These are phyloP conservation scores for Paragorgia papillata DNA, from an alignment of 92 coral and sea anemone genomes.

Conservation along the genomic window DNA sequence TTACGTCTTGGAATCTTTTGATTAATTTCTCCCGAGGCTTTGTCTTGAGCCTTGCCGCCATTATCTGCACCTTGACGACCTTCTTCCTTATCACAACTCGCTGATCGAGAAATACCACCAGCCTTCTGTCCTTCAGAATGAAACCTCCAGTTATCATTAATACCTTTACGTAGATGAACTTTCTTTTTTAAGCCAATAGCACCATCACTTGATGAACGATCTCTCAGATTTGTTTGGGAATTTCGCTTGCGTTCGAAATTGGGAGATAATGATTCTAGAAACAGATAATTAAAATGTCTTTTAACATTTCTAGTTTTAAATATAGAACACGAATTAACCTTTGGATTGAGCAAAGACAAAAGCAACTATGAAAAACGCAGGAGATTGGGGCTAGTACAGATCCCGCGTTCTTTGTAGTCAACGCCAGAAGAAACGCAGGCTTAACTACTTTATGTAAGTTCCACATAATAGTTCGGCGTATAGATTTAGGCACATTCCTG, in stretches of 20 bases:
- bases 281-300: background rate
- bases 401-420: slow-evolving; percentile 36
- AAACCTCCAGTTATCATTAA: slow-evolving; percentile 40
- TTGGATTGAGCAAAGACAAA: too few relatives aligned
- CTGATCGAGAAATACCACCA: background rate
- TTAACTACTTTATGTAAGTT: background rate
- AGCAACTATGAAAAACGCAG: too few relatives aligned
- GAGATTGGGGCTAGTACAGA: too few relatives aligned
- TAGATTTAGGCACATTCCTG: too few relatives aligned
- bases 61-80: background rate
- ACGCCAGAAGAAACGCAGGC: too few relatives aligned
- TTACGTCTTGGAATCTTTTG: background rate
- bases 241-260: slow-evolving; percentile 33
- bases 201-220: slow-evolving; percentile 42
- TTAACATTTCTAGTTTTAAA: too few relatives aligned
- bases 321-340: too few relatives aligned
- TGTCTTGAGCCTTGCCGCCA: background rate
- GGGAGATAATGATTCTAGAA: slow-evolving; percentile 29
- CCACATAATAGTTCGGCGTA: too few relatives aligned
- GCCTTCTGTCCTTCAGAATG: slow-evolving; percentile 5
- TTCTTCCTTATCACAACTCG: slow-evolving; percentile 1
- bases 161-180: slow-evolving; percentile 34
- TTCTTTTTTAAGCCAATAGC: slow-evolving; percentile 28
- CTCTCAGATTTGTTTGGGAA: slow-evolving; percentile 26
- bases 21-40: background rate